A percentile compares a stretch with the other conserved stretches of the same genome.
Evolutionary conservation across 2,113 vertebrate genomes (phyloP).

Genomic region (Colinus virginianus): DNA sequence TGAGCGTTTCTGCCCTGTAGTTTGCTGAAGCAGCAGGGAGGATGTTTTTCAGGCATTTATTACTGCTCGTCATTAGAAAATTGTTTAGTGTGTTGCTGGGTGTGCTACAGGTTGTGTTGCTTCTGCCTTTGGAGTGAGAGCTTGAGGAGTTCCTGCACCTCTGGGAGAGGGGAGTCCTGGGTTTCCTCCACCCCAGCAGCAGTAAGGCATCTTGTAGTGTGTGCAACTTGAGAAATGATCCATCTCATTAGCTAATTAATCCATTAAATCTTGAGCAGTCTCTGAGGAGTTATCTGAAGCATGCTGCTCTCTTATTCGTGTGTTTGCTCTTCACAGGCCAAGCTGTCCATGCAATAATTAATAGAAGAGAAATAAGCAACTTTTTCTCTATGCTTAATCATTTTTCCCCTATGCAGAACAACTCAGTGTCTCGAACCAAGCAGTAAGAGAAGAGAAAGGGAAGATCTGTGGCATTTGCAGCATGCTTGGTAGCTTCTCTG

Average conservation of each 20-base stretch:
- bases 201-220: neutral
- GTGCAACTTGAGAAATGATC: neutral
- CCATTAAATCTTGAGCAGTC: rapidly evolving
- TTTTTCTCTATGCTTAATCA: neutral
- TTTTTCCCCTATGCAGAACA: neutral
- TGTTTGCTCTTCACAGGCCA: neutral
- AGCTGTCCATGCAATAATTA: neutral
- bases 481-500: rapidly evolving
- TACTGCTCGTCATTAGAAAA: neutral
- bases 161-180: rapidly evolving
- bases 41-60: neutral
- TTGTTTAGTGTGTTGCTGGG: neutral
- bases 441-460: neutral
- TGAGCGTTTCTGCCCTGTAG: neutral
- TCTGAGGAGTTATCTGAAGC: neutral
- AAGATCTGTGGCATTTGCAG: rapidly evolving
- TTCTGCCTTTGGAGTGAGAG: rapidly evolving
- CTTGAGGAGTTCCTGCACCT: neutral
- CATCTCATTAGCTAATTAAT: neutral
- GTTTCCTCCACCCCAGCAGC: neutral
- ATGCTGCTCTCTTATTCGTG: rapidly evolving
- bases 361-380: rapidly evolving
- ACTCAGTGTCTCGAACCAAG: rapidly evolving
- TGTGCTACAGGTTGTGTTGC: neutral
- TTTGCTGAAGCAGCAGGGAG: neutral